Evolutionary conservation across 2,888 invertebrate genomes (phyloP).

Genomic region (Orthosia gracilis): DNA sequence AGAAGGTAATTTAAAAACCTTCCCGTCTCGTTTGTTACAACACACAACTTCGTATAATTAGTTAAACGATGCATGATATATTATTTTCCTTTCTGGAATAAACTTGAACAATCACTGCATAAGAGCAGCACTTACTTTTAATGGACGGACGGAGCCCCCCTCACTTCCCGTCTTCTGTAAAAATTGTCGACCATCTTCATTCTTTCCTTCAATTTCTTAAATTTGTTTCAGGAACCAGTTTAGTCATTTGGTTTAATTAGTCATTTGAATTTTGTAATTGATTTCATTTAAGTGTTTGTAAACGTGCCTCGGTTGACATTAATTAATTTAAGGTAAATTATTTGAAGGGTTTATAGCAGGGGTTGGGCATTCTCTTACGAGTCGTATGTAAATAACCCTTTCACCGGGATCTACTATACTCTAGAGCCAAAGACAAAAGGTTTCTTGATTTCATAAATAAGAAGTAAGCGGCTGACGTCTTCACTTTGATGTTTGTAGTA

Average conservation of each 20-base stretch:
- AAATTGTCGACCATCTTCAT: slow-evolving; percentile 22
- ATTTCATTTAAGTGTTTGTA: slow-evolving; percentile 44
- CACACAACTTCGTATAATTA: neutral
- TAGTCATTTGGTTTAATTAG: slow-evolving; percentile 41
- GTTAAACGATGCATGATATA: slow-evolving; percentile 24
- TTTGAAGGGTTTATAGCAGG: slow-evolving; percentile 7
- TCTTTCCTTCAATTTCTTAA: neutral
- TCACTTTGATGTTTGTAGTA: neutral
- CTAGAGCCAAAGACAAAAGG: slow-evolving; percentile 4
- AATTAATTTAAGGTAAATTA: slow-evolving; percentile 47
- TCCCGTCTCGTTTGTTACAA: neutral
- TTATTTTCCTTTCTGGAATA: slow-evolving; percentile 26
- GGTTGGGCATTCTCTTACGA: slow-evolving; percentile 14
- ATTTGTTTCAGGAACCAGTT: slow-evolving; percentile 15
- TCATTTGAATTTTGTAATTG: slow-evolving; percentile 44
- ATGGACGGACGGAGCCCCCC: slow-evolving; percentile 42
- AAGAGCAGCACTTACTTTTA: slow-evolving; percentile 59
- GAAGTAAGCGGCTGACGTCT: slow-evolving; percentile 1
- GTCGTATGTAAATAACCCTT: slow-evolving; percentile 22
- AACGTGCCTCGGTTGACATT: slow-evolving; percentile 32
- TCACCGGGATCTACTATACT: slow-evolving; percentile 9
- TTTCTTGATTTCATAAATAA: slow-evolving; percentile 2
- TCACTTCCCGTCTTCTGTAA: slow-evolving; percentile 16
- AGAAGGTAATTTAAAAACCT: neutral
- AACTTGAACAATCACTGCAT: slow-evolving; percentile 46